A percentile compares a stretch with the other conserved stretches of the same genome.
Evolutionary conservation across 53 echinoderm and acorn worm species (phyloP).

Genomic region (Pentamera pediparva): DNA sequence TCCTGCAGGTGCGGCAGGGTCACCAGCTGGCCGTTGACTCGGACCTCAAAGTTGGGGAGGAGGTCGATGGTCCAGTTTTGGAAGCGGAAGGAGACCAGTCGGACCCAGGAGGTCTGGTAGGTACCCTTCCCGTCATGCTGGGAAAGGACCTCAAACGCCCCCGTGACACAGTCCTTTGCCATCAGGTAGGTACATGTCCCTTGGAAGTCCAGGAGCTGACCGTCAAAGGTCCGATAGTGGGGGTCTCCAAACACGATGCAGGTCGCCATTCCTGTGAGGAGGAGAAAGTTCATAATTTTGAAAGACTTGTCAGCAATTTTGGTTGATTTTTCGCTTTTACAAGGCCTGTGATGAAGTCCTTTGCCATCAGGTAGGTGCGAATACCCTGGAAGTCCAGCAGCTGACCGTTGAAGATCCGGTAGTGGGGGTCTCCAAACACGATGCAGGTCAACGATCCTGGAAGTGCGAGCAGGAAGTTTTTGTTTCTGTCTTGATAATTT

Average conservation of each 20-base stretch:
- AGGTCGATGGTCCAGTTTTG: constrained; percentile 80
- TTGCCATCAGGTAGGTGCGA: constrained; percentile 70
- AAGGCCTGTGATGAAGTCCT: constrained; percentile 68
- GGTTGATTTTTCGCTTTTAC: too few species aligned
- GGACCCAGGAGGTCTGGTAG: constrained; percentile 78
- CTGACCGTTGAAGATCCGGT: constrained; percentile 83
- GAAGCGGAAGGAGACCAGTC: constrained; percentile 63
- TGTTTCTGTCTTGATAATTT: too few species aligned
- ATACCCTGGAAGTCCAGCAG: constrained; percentile 95
- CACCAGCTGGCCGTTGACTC: constrained; percentile 50
- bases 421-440: constrained; percentile 97
- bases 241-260: constrained; percentile 98
- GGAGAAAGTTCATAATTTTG: too few species aligned
- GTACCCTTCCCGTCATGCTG: constrained; percentile 95
- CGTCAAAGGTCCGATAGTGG: constrained; percentile 94
- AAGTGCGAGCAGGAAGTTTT: too few species aligned
- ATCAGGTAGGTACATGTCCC: constrained; percentile 86
- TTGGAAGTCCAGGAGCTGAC: constrained; percentile 87
- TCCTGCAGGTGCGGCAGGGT: constrained; percentile 70
- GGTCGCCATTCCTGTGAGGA: constrained; percentile 80
- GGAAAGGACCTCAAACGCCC: constrained; percentile 77
- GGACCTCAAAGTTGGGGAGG: constrained; percentile 64
- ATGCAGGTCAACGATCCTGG: constrained; percentile 88
- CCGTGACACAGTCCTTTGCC: constrained; percentile 66
- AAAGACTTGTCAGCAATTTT: too few species aligned